Base-by-base conservation (phyloP, 2,888 invertebrate species). In the Amblyteles armatorius region DNA sequence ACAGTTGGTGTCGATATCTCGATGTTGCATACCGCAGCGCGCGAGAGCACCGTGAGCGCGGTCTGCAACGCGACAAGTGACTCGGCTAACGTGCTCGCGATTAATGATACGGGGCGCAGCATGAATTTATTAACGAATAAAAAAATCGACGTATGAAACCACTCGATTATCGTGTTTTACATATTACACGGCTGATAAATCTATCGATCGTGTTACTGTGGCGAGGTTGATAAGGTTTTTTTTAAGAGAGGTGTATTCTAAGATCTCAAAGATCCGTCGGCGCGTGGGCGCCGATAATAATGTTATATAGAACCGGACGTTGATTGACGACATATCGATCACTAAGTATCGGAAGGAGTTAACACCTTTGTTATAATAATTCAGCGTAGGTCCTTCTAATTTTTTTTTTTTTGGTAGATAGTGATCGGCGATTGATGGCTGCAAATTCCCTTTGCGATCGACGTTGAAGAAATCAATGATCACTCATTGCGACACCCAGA, bases 91-190 rank as follows among this genome's bases (percentile, higher is more conserved):
- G 72, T 29, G 60, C 65, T 65, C 40, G 52, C 40, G 79, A 72
- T 79, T 72, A 79, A 79, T 72, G 65, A 65, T 65, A 63, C 65
- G 26, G 71, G 22, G 26, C 71, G 52, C 50, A 13, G 63, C 60
- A 65, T 79, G 19, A 60, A 67, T 67, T 80, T 67, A 29, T 29
- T 7, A 73, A 40, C 33, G 67, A 33, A 65, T 50, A 40, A 79
- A 79, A 69, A 52, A 57, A 57, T 65, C 13, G 22, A 65, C 36
- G n/a, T 52, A 36, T 50, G 22, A 63, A 71, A 48, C 44, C 71
- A 60, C 74, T 44, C 33, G 36, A 74, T 81, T 81, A 68, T 81
- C 74, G 69, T 67, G 60, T 81, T 57, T 68, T 63, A 69, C 57
- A 74, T 69, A 81, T 76, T 60, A 76, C 65, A 73, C 40, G 22